These are phyloP conservation scores for Agriopis aurantiaria DNA, from an alignment of 2,888 invertebrate genomes.

Conservation along the genomic window DNA sequence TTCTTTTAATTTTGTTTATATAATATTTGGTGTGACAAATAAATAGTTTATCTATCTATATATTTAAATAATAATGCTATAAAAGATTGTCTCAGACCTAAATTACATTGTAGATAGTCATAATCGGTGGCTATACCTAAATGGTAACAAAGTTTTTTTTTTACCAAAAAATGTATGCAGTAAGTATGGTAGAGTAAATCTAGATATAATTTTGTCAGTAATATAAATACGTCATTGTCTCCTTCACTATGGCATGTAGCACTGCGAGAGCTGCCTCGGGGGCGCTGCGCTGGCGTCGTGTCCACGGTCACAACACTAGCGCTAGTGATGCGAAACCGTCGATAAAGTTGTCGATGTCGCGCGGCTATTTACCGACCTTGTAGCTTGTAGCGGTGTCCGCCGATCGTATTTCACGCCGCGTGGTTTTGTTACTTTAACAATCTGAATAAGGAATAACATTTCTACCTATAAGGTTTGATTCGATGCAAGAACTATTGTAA, in stretches of 20 bases:
- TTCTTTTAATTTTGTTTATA: too few relatives aligned
- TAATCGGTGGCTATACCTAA: too few relatives aligned
- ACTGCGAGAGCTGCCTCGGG: constrained; percentile 12
- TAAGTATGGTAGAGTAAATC: background rate
- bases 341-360: constrained; percentile 56
- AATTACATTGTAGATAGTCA: too few relatives aligned
- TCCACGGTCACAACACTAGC: constrained; percentile 35
- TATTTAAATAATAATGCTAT: too few relatives aligned
- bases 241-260: constrained; percentile 3
- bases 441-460: constrained; percentile 9
- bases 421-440: constrained; percentile 27
- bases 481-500: background rate
- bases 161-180: background rate
- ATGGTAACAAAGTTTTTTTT: too few relatives aligned
- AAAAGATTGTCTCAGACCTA: too few relatives aligned
- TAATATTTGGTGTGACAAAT: too few relatives aligned
- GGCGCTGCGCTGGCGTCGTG: constrained; percentile 13
- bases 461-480: background rate
- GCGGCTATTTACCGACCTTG: constrained; percentile 52
- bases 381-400: constrained; percentile 41
- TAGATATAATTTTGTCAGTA: background rate
- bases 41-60: too few relatives aligned
- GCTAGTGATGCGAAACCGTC: constrained; percentile 59
- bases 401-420: constrained; percentile 46
- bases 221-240: background rate